Evolutionary conservation across 2,888 invertebrate genomes (phyloP).

Genomic region (Tenodera sinensis): DNA sequence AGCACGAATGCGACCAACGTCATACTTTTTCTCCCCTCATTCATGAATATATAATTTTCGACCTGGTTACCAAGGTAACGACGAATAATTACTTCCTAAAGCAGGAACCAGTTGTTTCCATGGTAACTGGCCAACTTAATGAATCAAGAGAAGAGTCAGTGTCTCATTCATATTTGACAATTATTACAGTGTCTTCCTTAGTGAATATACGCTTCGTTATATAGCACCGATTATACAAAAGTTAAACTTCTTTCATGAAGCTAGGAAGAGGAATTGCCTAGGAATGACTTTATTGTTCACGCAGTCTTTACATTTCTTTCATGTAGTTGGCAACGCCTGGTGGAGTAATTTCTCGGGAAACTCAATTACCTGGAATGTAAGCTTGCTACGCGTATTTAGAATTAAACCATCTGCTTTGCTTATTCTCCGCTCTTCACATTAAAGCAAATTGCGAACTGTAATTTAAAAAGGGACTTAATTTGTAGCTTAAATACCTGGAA

Average conservation of each 20-base stretch:
- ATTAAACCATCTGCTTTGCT: not conserved
- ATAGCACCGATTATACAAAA: not conserved
- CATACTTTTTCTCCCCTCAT: too few species aligned
- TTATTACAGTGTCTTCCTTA: not conserved
- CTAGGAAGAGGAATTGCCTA: too few species aligned
- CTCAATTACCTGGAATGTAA: not conserved
- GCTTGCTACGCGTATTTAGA: not conserved
- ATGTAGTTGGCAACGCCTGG: not conserved
- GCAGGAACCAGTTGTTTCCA: not conserved
- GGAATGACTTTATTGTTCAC: not conserved
- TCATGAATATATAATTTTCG: not conserved
- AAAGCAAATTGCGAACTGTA: not conserved
- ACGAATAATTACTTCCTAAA: not conserved
- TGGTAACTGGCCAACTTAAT: not conserved
- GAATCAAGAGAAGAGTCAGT: not conserved
- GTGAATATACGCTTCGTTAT: not conserved
- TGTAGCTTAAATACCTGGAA: not conserved
- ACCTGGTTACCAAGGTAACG: not conserved
- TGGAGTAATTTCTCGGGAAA: not conserved
- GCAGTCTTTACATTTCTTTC: not conserved
- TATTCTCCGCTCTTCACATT: not conserved
- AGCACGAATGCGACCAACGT: too few species aligned
- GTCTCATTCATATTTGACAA: not conserved
- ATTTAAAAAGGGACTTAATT: not conserved
- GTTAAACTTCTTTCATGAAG: not conserved